Evolutionary conservation across 2,888 invertebrate genomes (phyloP).

Genomic region (Netelia virgata): DNA sequence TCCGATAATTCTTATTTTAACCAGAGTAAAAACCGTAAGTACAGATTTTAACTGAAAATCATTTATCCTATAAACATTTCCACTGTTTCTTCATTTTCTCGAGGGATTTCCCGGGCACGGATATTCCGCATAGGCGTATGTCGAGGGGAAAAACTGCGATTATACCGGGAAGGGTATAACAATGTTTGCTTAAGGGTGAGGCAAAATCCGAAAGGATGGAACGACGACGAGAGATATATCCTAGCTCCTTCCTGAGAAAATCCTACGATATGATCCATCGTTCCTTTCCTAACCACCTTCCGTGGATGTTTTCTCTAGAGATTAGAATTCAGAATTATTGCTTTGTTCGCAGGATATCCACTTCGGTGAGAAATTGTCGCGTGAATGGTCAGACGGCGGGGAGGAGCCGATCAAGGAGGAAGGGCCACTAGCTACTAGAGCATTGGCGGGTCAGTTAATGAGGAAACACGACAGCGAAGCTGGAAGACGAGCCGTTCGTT

Average conservation of each 20-base stretch:
- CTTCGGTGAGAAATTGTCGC: constrained; percentile 94
- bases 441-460: constrained; percentile 88
- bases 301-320: too few relatives aligned
- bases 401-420: constrained; percentile 91
- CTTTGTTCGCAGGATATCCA: constrained; percentile 89
- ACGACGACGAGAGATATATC: constrained; percentile 30
- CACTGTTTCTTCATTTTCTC: not conserved
- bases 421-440: constrained; percentile 85
- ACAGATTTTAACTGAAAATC: too few relatives aligned
- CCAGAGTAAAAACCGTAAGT: too few relatives aligned
- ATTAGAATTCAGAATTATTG: too few relatives aligned
- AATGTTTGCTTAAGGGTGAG: constrained; percentile 68
- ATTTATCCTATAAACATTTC: not conserved
- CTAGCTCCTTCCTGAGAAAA: constrained; percentile 1
- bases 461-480: constrained; percentile 97
- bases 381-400: constrained; percentile 93
- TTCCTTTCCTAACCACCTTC: too few relatives aligned
- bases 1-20: too few relatives aligned
- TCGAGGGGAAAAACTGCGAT: too few relatives aligned
- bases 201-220: constrained; percentile 30
- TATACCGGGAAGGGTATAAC: constrained; percentile 64
- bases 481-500: constrained; percentile 92
- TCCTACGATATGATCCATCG: not conserved
- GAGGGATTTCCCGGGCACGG: not conserved
- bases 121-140: not conserved